Evolutionary conservation across 1,140 invertebrate genomes (phyloP).

Genomic region (Holotrichia oblita): DNA sequence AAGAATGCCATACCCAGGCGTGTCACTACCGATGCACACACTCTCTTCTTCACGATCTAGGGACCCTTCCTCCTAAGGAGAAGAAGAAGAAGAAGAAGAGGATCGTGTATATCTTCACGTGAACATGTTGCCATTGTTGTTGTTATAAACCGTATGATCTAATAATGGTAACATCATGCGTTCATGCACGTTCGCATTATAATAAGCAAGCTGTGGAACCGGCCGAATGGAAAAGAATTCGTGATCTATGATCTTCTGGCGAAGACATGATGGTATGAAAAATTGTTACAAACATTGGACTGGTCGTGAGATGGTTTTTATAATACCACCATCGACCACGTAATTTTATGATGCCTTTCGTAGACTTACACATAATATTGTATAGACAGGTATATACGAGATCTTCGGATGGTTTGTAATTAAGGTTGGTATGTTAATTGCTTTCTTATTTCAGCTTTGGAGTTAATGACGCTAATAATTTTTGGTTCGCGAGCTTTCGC

Average conservation of each 20-base stretch:
- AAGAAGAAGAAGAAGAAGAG: no score
- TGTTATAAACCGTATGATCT: constrained; percentile 36
- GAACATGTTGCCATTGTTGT: constrained; percentile 41
- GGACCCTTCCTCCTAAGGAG: no score
- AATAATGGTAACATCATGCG: constrained; percentile 37
- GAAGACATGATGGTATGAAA: constrained; percentile 26
- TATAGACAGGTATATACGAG: no score
- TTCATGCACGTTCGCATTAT: constrained; percentile 4
- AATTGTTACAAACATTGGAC: constrained; percentile 29
- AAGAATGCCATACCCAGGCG: constrained; percentile 42
- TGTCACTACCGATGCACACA: constrained; percentile 35
- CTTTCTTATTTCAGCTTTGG: constrained; percentile 19
- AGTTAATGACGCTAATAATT: constrained; percentile 19
- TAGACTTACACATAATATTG: no score
- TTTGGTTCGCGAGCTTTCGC: not conserved
- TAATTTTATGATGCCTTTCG: constrained; percentile 28
- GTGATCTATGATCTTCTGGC: constrained; percentile 38
- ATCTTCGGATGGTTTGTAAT: constrained; percentile 1
- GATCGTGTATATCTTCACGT: no score
- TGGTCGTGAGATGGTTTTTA: constrained; percentile 9
- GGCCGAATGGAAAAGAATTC: constrained; percentile 11
- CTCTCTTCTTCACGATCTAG: no score
- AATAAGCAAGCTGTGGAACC: not conserved
- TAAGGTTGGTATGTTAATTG: constrained; percentile 30
- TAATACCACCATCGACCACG: not conserved